Base-by-base conservation (phyloP, 2,888 invertebrate species). In the Epistrophe grossulariae region DNA sequence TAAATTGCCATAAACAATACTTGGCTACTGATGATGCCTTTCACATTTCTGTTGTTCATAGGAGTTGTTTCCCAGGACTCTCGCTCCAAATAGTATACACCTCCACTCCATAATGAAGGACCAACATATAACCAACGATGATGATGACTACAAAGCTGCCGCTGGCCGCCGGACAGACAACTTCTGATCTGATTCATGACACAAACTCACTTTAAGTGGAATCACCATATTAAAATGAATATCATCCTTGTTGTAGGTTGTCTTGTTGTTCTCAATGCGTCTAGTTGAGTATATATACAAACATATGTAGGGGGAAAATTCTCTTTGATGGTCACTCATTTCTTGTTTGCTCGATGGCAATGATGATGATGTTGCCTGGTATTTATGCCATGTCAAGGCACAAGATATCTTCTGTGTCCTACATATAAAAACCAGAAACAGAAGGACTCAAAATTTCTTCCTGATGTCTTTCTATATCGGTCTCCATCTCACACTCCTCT, bases 161-260 rank as follows among this genome's bases (percentile, higher is more conserved):
- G 13, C 38, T 11, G 11, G 31, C 48, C 48, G 50, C 66, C 71
- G 74, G 59, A 62, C 62, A 68, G 84, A 55, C 45, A 70, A 79
- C 79, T 79, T 77, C 80, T 77, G 81, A 84, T 84, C 77, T 77
- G 77, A 84, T 84, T 84, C 84, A 84, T 84, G 84, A 50, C 59
- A 81, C 81, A 77, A 84, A 84, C 84, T 72, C 84, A 84, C 81
- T 84, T 81, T 80, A 84, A 84, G 81, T 81, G 81, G 77, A 84
- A 84, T 84, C 80, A 84, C 84, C 76, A 84, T 84, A 84, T 81
- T 84, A 81, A 84, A 84, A 84, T 84, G 77, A 84, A 84, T 81
- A 80, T 81, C 77, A 84, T 84, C 72, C 68, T 77, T 77, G 60
- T 64, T 80, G 76, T 74, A 35, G 48, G 48, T 48, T 45, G 40